phyloP scores from a whole-genome alignment of 2,113 vertebrate genomes.

The Podarcis cretensis region DNA sequence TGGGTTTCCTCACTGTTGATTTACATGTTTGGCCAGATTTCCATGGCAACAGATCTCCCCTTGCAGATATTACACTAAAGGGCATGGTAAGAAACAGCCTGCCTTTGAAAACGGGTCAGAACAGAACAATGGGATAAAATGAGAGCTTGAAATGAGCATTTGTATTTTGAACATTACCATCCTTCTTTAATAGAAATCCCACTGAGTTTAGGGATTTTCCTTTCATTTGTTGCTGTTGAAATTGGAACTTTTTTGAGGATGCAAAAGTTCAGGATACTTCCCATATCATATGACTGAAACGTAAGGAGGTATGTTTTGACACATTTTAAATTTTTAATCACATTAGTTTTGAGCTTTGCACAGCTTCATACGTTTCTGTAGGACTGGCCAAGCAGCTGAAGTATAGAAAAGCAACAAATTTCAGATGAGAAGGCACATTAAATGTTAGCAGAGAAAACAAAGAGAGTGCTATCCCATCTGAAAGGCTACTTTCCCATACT shows the following conservation, averaged over 20 bases:
- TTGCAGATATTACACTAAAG: conserved; percentile 92
- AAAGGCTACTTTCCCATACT: not conserved
- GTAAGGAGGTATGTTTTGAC: not conserved
- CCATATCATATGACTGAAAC: conserved; percentile 20
- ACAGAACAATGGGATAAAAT: conserved; percentile 42
- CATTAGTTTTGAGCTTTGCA: not conserved
- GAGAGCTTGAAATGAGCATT: conserved; percentile 47
- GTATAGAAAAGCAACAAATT: not conserved
- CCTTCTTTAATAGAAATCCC: conserved; percentile 44
- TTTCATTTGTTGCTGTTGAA: conserved; percentile 14
- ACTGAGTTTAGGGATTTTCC: conserved; percentile 26
- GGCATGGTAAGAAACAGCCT: conserved; percentile 91
- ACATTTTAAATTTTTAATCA: not conserved
- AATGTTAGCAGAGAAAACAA: not conserved
- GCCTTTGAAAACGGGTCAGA: conserved; percentile 70
- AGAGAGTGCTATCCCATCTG: not conserved
- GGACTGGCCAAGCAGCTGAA: not conserved
- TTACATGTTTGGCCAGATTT: conserved; percentile 99
- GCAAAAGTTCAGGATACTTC: conserved; percentile 13
- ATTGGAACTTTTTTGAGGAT: conserved; percentile 55
- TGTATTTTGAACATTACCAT: conserved; percentile 35
- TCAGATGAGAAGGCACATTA: not conserved
- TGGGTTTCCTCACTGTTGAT: conserved; percentile 88
- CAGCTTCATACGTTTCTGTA: not conserved
- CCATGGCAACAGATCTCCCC: conserved; percentile 96